These are phyloP conservation scores for Bilobella aurantiaca DNA, from an alignment of 1,140 invertebrate genomes.

Conservation along the genomic window DNA sequence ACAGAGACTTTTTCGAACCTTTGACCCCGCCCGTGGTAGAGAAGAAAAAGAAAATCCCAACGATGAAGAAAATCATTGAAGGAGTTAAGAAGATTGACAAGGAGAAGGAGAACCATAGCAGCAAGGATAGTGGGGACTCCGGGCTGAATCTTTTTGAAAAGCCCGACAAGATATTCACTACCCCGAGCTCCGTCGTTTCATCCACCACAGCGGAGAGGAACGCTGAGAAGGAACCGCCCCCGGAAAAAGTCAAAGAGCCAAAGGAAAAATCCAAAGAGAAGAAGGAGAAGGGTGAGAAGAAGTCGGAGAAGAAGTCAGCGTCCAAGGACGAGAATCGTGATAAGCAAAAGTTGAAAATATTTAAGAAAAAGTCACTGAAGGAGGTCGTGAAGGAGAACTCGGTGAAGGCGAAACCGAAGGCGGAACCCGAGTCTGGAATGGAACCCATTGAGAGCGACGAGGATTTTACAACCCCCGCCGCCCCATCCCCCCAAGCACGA, in stretches of 20 bases:
- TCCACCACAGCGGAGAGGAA: too few species aligned
- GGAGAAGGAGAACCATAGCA: constrained; percentile 18
- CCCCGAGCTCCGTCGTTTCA: background rate
- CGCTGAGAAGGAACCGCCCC: too few species aligned
- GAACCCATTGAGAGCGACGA: too few species aligned
- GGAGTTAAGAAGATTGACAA: constrained; percentile 45
- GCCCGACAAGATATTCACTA: constrained; percentile 21
- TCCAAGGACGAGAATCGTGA: too few species aligned
- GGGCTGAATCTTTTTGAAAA: constrained; percentile 24
- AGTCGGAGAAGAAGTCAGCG: background rate
- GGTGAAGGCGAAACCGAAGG: background rate
- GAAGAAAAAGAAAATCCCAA: constrained; percentile 36
- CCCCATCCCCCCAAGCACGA: too few species aligned
- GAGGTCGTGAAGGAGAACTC: constrained; percentile 1
- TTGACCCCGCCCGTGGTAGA: constrained; percentile 25
- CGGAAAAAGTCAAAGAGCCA: too few species aligned
- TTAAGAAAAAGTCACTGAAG: constrained; percentile 26
- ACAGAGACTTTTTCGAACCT: constrained; percentile 30
- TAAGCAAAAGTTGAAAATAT: background rate
- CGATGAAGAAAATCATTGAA: constrained; percentile 38
- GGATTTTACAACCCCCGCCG: too few species aligned
- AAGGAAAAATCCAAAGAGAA: too few species aligned
- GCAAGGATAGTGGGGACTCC: too few species aligned
- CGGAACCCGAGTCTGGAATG: background rate
- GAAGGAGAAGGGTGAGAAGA: background rate